Conservation (phyloP, 2,113 vertebrate genomes). For the Crotalus horridus region DNA sequence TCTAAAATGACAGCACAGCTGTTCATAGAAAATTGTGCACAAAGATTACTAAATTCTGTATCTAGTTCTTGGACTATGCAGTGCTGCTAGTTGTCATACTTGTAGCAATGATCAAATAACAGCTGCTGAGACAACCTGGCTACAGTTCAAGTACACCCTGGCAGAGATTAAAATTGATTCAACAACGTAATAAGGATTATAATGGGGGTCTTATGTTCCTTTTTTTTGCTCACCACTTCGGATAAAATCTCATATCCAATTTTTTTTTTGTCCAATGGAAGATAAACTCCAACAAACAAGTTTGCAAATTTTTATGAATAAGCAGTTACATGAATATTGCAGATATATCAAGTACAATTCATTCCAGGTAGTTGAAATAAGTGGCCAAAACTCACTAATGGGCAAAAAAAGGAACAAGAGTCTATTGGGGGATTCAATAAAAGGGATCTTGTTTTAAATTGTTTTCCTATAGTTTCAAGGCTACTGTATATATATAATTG, state of each 20-base stretch:
- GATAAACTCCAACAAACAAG: not conserved
- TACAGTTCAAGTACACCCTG: slow-evolving; percentile 3
- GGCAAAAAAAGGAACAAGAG: not conserved
- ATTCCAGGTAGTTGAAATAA: not conserved
- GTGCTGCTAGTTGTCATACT: not conserved
- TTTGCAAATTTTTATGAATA: not conserved
- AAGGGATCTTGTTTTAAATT: not conserved
- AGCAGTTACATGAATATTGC: not conserved
- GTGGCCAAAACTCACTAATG: not conserved
- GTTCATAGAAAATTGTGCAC: slow-evolving; percentile 61
- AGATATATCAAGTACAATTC: not conserved
- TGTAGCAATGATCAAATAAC: not conserved
- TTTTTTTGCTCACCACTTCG: not conserved
- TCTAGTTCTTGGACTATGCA: slow-evolving; percentile 39
- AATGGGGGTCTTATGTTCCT: not conserved
- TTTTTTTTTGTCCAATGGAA: not conserved
- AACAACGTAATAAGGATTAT: not conserved
- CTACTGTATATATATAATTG: no score
- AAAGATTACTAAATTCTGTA: slow-evolving; percentile 51
- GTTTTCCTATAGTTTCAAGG: not conserved
- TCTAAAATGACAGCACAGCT: slow-evolving; percentile 69
- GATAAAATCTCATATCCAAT: not conserved
- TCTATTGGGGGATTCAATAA: not conserved
- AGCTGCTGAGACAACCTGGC: slow-evolving; percentile 28
- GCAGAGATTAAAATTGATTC: not conserved